phyloP scores from a whole-genome alignment of 2,113 vertebrate genomes.

The Aplodontia rufa region DNA sequence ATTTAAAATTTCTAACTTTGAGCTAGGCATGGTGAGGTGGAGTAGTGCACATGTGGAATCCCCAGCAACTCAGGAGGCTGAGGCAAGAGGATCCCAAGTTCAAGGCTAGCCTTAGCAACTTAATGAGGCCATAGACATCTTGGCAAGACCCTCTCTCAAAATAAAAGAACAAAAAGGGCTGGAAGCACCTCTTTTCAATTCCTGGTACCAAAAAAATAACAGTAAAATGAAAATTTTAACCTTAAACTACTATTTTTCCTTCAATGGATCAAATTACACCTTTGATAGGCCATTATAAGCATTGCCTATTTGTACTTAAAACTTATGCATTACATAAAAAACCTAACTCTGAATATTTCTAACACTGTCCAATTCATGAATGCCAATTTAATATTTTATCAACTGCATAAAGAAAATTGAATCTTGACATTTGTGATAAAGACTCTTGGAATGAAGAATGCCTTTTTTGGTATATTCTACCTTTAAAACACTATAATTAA shows the following conservation, averaged over 20 bases:
- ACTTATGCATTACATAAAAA: background rate
- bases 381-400: background rate
- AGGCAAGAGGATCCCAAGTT: too few species aligned
- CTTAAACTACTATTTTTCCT: background rate
- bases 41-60: too few species aligned
- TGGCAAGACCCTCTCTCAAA: too few species aligned
- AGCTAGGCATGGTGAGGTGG: too few species aligned
- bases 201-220: too few species aligned
- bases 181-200: too few species aligned
- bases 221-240: too few species aligned
- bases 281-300: background rate
- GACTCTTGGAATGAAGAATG: background rate
- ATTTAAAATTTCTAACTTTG: slow-evolving; percentile 38
- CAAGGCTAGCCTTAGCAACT: too few species aligned
- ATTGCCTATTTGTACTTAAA: background rate
- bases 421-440: background rate
- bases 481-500: background rate
- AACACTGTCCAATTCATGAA: background rate
- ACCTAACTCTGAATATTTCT: background rate
- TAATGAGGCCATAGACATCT: too few species aligned
- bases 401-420: background rate
- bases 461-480: background rate
- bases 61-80: too few species aligned
- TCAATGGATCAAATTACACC: background rate
- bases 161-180: too few species aligned